phyloP scores from a whole-genome alignment of 2,113 vertebrate species.

The Anser cygnoides region DNA sequence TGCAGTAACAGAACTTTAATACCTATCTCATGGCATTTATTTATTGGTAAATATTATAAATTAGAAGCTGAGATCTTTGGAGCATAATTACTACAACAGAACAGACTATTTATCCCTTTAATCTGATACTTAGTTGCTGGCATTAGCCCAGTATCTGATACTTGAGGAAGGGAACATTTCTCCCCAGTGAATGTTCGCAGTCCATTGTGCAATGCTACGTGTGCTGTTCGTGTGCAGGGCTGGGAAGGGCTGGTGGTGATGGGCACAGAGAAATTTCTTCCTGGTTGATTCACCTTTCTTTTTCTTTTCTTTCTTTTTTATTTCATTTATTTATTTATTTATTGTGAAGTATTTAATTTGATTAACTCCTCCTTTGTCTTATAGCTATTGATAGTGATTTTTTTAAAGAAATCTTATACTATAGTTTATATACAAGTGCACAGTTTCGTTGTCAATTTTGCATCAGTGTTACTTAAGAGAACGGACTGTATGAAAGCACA shows the following conservation, averaged over 20 bases:
- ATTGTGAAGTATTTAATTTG: background rate
- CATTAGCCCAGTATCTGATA: background rate
- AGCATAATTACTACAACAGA: background rate
- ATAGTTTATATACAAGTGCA: background rate
- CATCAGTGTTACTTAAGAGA: background rate
- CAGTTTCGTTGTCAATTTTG: background rate
- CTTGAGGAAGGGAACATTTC: background rate
- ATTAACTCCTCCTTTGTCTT: slow-evolving; percentile 29
- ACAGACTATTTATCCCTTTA: background rate
- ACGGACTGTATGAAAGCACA: background rate
- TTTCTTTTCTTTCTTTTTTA: background rate
- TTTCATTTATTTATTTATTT: too few relatives aligned
- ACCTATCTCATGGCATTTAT: background rate
- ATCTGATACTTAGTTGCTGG: background rate
- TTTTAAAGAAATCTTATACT: background rate
- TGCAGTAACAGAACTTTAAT: background rate
- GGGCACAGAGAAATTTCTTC: background rate
- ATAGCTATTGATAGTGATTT: background rate
- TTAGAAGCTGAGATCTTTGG: background rate
- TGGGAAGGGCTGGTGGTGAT: background rate
- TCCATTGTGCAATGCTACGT: background rate
- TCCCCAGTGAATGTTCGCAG: background rate
- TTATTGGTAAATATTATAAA: background rate
- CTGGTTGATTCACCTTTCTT: background rate
- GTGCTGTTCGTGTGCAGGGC: background rate